Base-by-base conservation (phyloP, 2,888 invertebrate genomes). In the Nematopogon swammerdamellus region DNA sequence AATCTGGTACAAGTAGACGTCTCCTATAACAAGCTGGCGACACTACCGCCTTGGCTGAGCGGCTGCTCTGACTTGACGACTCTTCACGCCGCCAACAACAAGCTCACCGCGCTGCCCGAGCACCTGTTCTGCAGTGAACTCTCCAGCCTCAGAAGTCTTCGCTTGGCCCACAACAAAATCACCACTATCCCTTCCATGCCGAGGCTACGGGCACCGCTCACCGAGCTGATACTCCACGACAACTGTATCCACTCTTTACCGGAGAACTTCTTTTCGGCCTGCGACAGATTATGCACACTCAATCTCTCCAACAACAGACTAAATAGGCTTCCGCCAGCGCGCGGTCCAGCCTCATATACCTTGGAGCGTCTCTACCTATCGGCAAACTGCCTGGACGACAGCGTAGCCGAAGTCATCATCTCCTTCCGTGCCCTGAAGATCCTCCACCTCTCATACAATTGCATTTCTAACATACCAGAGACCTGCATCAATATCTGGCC, bases 241-340 rank as follows among this genome's bases (percentile, higher is more conserved):
- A 92, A 92, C 65, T 87, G 86, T 56, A 79, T 92, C 56, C 85
- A 89, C 49, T 80, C 82, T 2, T 67, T 92, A 50, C 91, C 92
- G 8, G 85, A 85, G 53, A 89, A 88, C 60, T 89, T 92, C 61
- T 92, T 92, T 63, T 82, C 83, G 51, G 85, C 82, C 3, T 81
- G 86, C 54, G 79, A 82, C 49, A 75, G 82, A 54, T 72, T 93
- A 55, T 84, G 83, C 56, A 81, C 87, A 3, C 65, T 93, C 49
- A 93, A 93, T 69, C 76, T 90, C 42, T 88, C 92, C 2, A 91
- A 91, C 63, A 93, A 93, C 65, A 83, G 88, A 54, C 63, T 92
- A 19, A 85, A 82, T 55, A 83, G 87, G 49, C 67, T 92, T 55
- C 89, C 91, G 1, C 82, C 81, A 50, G 82, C 81, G 5, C 76